Conservation (phyloP, 2,113 vertebrate genomes). For the Mus pahari region DNA sequence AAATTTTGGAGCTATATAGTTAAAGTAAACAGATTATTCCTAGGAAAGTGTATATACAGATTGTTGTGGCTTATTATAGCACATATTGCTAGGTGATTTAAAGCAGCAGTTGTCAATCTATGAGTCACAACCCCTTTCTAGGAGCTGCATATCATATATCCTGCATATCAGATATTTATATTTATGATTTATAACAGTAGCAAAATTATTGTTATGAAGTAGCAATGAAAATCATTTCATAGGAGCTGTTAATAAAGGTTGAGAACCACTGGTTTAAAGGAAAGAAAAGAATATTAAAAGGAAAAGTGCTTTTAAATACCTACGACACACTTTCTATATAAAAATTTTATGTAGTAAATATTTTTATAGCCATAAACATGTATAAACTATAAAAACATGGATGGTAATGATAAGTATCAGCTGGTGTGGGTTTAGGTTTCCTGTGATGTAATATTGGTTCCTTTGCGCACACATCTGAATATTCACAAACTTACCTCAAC, state of each 20-base stretch:
- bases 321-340: background rate
- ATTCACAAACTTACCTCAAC: background rate
- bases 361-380: slow-evolving; percentile 33
- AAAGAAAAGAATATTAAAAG: background rate
- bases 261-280: slow-evolving; percentile 8
- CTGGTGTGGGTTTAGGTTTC: background rate
- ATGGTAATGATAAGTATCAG: background rate
- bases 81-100: background rate
- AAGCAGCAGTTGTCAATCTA: background rate
- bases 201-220: background rate
- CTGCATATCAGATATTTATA: background rate
- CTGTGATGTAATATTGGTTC: background rate
- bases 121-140: background rate
- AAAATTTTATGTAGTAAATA: slow-evolving; percentile 15
- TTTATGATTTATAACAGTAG: background rate
- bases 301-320: slow-evolving; percentile 34
- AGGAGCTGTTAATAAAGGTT: background rate
- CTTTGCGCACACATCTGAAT: background rate
- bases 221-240: background rate
- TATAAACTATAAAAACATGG: background rate
- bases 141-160: background rate
- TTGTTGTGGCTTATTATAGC: background rate
- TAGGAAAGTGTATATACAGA: background rate
- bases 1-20: slow-evolving; percentile 42
- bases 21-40: slow-evolving; percentile 32